These are phyloP conservation scores for Hippoglossus stenolepis DNA, from an alignment of 2,113 vertebrate genomes.

Conservation along the genomic window DNA sequence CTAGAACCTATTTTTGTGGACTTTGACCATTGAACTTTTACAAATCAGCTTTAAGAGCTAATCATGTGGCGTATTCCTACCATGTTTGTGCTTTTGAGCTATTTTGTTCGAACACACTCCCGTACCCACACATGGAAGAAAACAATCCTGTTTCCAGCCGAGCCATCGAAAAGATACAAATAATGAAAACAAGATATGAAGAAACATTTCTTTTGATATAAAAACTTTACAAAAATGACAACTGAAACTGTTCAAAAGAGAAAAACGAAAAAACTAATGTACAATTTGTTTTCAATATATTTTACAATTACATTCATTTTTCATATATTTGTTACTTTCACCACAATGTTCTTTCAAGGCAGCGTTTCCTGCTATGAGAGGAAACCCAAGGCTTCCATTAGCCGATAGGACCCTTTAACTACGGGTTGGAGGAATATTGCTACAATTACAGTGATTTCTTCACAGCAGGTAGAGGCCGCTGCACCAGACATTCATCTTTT, in stretches of 20 bases:
- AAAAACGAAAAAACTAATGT: too few species aligned
- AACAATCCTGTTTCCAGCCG: neutral
- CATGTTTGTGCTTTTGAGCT: neutral
- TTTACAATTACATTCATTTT: too few species aligned
- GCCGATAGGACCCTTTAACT: conserved; percentile 44
- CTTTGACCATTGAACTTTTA: too few species aligned
- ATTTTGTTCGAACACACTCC: neutral
- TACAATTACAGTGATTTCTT: conserved; percentile 43
- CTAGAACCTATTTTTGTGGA: too few species aligned
- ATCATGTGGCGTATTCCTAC: neutral
- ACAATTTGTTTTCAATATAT: too few species aligned
- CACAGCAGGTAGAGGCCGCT: conserved; percentile 49
- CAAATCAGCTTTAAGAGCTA: too few species aligned
- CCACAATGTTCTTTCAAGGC: neutral
- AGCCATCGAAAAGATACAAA: neutral
- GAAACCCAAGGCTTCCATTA: conserved; percentile 49
- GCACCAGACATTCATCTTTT: conserved; percentile 52
- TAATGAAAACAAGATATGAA: neutral
- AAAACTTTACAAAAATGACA: too few species aligned
- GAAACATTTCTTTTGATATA: neutral
- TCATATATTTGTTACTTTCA: too few species aligned
- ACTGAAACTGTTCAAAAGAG: neutral
- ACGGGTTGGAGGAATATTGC: conserved; percentile 57
- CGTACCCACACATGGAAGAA: neutral
- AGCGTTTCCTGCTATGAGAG: neutral